Percentiles rank a stretch among this genome's conserved stretches.
These are phyloP conservation scores for Phocides pigmalion DNA, from an alignment of 1,140 invertebrate species.

Conservation along the genomic window DNA sequence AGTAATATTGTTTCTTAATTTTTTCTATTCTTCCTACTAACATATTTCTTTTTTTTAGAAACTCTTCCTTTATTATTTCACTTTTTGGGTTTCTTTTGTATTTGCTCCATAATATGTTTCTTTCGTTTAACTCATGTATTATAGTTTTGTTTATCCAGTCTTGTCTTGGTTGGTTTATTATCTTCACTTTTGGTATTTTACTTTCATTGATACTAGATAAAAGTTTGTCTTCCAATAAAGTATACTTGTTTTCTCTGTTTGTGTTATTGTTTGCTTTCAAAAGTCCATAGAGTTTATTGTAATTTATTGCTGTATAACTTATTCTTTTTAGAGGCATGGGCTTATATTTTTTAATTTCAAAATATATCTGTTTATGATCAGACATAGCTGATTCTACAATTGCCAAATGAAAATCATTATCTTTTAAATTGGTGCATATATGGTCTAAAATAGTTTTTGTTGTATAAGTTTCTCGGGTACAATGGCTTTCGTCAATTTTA, in stretches of 20 bases:
- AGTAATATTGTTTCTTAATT: not conserved
- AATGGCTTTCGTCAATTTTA: not conserved
- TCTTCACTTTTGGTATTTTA: conserved; percentile 1
- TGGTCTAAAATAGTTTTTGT: not conserved
- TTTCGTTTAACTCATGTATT: not conserved
- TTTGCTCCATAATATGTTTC: conserved; percentile 2
- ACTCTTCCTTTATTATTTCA: not conserved
- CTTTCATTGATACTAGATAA: not conserved
- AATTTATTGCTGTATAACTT: not conserved
- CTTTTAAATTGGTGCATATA: not conserved
- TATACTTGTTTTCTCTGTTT: not conserved
- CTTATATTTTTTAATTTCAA: not conserved
- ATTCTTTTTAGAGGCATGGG: not conserved
- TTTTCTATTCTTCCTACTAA: not conserved
- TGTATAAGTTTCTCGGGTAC: not conserved
- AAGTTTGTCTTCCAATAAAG: not conserved
- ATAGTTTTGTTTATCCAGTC: conserved; percentile 9
- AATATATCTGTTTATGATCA: not conserved
- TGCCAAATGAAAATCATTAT: not conserved
- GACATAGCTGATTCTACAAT: not conserved
- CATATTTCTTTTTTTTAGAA: conserved; percentile 5
- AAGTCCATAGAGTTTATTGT: not conserved
- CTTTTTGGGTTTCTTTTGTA: not conserved
- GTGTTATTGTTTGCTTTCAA: not conserved
- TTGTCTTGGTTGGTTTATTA: not conserved